Conservation (phyloP, 2,888 invertebrate genomes). For the Drosophila leonis region DNA sequence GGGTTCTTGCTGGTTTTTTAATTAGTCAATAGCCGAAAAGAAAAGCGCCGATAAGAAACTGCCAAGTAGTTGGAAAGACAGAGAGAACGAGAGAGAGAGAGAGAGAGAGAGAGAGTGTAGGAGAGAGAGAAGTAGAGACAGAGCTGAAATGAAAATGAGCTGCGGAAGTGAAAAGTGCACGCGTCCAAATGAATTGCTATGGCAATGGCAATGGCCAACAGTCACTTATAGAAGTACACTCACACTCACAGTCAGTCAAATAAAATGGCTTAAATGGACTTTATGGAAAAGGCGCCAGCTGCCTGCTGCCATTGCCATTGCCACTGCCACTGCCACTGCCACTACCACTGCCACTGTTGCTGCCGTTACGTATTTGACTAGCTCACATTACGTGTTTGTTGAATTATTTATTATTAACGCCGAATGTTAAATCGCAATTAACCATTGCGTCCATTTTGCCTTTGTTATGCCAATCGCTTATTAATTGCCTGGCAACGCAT, state of each 20-base stretch:
- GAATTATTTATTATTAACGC: constrained; percentile 57
- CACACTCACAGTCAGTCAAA: constrained; percentile 10
- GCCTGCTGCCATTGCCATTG: neutral
- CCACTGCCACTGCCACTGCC: neutral
- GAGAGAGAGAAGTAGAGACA: neutral
- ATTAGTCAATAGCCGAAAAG: constrained; percentile 73
- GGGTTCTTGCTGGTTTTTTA: constrained; percentile 64
- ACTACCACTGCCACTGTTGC: neutral
- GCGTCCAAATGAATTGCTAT: constrained; percentile 54
- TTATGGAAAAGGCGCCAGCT: constrained; percentile 29
- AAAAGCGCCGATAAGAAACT: constrained; percentile 60
- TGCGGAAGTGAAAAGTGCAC: constrained; percentile 58
- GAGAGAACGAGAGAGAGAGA: neutral
- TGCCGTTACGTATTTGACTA: constrained; percentile 17
- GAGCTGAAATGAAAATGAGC: constrained; percentile 53
- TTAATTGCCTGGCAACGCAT: constrained; percentile 51
- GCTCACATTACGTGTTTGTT: constrained; percentile 38
- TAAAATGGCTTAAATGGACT: constrained; percentile 33
- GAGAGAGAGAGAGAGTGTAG: neutral
- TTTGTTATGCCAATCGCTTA: constrained; percentile 50
- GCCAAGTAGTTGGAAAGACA: constrained; percentile 45
- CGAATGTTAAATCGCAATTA: constrained; percentile 56
- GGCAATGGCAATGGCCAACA: constrained; percentile 45
- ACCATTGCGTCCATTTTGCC: constrained; percentile 18
- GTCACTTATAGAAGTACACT: constrained; percentile 43